phyloP scores from a whole-genome alignment of 2,888 invertebrate species.

The Ramazzottius varieornatus region DNA sequence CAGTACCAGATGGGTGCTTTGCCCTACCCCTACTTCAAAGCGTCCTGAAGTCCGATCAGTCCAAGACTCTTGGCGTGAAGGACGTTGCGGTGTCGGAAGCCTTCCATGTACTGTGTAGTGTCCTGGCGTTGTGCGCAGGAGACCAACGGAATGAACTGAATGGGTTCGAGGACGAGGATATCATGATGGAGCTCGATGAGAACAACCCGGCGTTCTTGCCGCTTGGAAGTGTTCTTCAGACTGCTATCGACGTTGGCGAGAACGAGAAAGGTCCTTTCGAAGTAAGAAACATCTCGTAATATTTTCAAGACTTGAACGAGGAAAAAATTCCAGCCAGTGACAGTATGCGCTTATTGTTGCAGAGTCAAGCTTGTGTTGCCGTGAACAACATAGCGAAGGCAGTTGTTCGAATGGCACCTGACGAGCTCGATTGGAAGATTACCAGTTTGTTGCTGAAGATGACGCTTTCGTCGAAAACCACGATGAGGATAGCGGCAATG shows the following conservation, averaged over 20 bases:
- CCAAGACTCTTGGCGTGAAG: background rate
- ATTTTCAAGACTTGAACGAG: too few species aligned
- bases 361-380: background rate
- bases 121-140: background rate
- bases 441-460: background rate
- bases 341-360: background rate
- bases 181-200: constrained; percentile 8
- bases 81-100: background rate
- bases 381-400: background rate
- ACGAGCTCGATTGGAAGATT: background rate
- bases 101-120: background rate
- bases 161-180: background rate
- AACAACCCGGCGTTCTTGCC: constrained; percentile 52
- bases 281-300: too few species aligned
- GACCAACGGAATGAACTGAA: background rate
- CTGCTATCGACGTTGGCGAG: constrained; percentile 50
- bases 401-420: background rate
- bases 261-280: background rate
- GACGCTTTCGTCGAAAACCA: background rate
- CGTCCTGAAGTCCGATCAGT: background rate
- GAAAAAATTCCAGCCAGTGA: background rate
- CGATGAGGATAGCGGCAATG: background rate
- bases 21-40: background rate
- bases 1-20: background rate
- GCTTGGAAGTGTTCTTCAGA: constrained; percentile 46